A percentile compares a stretch with the other conserved stretches of the same genome.
These are phyloP conservation scores for Natrix natrix DNA, from an alignment of 2,797 vertebrate genomes.

Conservation along the genomic window DNA sequence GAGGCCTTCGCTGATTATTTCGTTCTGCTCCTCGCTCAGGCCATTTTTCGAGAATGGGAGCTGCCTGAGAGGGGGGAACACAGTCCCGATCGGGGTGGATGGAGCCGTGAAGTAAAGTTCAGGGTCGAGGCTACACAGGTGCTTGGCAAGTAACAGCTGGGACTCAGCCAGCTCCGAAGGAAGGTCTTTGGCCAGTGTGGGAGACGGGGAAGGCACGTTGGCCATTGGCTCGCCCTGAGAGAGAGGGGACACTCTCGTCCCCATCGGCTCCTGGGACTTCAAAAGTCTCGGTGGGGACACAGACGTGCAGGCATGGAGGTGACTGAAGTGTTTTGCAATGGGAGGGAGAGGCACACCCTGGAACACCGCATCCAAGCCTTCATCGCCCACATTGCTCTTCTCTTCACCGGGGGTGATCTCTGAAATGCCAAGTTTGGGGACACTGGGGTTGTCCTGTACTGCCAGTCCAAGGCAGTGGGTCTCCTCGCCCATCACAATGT, in stretches of 20 bases:
- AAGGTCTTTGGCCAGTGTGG: slow-evolving; percentile 70
- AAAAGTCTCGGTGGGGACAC: slow-evolving; percentile 22
- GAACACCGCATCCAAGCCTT: slow-evolving; percentile 37
- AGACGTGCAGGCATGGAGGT: slow-evolving; percentile 36
- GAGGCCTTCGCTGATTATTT: slow-evolving; percentile 68
- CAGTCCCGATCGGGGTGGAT: slow-evolving; percentile 85
- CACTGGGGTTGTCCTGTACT: not conserved
- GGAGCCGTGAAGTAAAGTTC: slow-evolving; percentile 92
- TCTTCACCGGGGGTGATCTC: slow-evolving; percentile 1
- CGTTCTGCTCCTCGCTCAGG: slow-evolving; percentile 76
- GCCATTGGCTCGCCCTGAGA: slow-evolving; percentile 77
- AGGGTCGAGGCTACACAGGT: slow-evolving; percentile 72
- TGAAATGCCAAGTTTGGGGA: slow-evolving; percentile 40
- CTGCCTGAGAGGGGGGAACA: slow-evolving; percentile 73
- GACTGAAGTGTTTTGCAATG: slow-evolving; percentile 43
- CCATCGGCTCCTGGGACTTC: slow-evolving; percentile 35
- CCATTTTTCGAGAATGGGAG: slow-evolving; percentile 71
- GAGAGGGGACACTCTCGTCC: slow-evolving; percentile 12
- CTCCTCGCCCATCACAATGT: slow-evolving; percentile 94
- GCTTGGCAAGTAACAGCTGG: slow-evolving; percentile 63
- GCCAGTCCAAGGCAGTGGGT: slow-evolving; percentile 72
- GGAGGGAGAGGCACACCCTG: slow-evolving; percentile 38
- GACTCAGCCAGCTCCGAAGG: not conserved
- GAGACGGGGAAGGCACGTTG: slow-evolving; percentile 85
- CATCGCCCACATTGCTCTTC: slow-evolving; percentile 27